These are phyloP conservation scores for Apomyelois bistriatella DNA, from an alignment of 2,888 invertebrate genomes.

Conservation along the genomic window DNA sequence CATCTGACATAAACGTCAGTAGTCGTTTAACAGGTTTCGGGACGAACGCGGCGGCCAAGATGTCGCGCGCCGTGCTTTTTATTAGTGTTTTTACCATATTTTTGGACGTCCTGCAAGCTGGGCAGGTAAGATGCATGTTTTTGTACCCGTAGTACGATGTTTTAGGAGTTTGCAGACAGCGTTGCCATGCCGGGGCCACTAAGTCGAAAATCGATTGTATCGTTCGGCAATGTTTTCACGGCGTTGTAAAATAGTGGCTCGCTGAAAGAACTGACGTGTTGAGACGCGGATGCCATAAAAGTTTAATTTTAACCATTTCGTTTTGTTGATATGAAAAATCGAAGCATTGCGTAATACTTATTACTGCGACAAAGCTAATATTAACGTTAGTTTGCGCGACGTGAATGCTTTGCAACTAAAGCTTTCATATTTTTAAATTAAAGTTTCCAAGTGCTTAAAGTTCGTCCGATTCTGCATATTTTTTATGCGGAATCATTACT, in stretches of 20 bases:
- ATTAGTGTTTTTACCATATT: constrained; percentile 81
- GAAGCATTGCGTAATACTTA: constrained; percentile 49
- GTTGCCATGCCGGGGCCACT: constrained; percentile 36
- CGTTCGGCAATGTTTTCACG: constrained; percentile 70
- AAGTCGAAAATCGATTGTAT: constrained; percentile 73
- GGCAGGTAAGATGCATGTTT: constrained; percentile 67
- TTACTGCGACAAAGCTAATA: background rate
- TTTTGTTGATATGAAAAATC: constrained; percentile 23
- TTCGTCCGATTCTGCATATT: no score
- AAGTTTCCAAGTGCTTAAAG: no score
- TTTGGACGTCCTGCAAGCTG: constrained; percentile 78
- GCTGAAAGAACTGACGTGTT: constrained; percentile 55
- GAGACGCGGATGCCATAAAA: constrained; percentile 56
- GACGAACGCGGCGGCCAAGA: constrained; percentile 76
- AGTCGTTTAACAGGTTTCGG: constrained; percentile 48
- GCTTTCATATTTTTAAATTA: no score
- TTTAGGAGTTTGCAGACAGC: constrained; percentile 23
- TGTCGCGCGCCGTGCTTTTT: constrained; percentile 82
- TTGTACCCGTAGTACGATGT: constrained; percentile 22
- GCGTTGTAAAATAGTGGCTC: constrained; percentile 59
- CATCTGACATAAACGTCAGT: constrained; percentile 62
- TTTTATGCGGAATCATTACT: no score
- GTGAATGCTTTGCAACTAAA: background rate
- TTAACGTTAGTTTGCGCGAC: background rate
- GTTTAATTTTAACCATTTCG: constrained; percentile 45